phyloP scores from a whole-genome alignment of 2,797 vertebrate genomes.

The Chromis chromis region DNA sequence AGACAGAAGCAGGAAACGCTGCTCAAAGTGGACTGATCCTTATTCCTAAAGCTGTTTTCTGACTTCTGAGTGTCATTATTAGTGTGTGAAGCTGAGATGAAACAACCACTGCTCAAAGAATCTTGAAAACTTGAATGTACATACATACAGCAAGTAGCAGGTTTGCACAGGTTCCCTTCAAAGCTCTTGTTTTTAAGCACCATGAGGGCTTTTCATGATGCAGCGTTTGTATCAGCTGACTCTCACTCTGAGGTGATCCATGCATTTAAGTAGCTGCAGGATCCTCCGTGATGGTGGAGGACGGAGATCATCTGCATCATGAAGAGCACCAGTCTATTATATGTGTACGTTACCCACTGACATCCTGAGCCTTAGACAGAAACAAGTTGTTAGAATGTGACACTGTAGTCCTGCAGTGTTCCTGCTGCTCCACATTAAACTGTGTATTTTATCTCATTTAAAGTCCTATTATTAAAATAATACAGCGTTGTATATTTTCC shows the following conservation, averaged over 20 bases:
- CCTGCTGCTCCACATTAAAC: constrained; percentile 37
- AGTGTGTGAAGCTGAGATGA: too few relatives aligned
- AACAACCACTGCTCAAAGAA: constrained; percentile 45
- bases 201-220: background rate
- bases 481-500: constrained; percentile 49
- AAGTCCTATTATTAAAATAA: constrained; percentile 20
- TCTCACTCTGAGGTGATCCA: too few relatives aligned
- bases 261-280: too few relatives aligned
- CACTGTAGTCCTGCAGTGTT: constrained; percentile 36
- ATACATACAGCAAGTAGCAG: constrained; percentile 32
- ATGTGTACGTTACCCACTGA: background rate
- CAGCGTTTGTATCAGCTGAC: too few relatives aligned
- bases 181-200: constrained; percentile 23
- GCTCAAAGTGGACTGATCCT: too few relatives aligned
- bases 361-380: constrained; percentile 51
- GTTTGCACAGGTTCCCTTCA: constrained; percentile 23
- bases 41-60: too few relatives aligned
- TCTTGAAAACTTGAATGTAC: constrained; percentile 75
- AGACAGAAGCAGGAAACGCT: too few relatives aligned
- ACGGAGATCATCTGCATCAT: too few relatives aligned
- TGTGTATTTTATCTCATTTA: constrained; percentile 31
- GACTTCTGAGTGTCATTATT: too few relatives aligned
- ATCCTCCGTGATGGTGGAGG: too few relatives aligned
- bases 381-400: constrained; percentile 25
- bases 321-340: too few relatives aligned